Evolutionary conservation across 2,888 invertebrate genomes (phyloP).

Genomic region (Zaprionus bogoriensis): DNA sequence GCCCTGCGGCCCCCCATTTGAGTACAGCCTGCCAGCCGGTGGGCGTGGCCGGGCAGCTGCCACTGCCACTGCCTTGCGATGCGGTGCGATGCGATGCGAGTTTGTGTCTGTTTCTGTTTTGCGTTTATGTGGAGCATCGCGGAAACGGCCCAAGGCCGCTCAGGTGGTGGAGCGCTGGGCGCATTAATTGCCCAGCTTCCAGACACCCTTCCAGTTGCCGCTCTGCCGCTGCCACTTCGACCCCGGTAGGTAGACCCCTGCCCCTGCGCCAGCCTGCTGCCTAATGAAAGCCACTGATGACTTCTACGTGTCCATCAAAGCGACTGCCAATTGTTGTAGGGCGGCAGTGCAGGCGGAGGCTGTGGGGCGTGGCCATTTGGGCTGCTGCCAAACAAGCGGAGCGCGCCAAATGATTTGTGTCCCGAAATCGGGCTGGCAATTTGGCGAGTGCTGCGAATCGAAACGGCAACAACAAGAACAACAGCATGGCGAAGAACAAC

Average conservation of each 20-base stretch:
- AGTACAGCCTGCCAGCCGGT: background rate
- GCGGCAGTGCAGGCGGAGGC: background rate
- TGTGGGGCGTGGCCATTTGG: background rate
- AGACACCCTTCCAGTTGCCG: slow-evolving; percentile 3
- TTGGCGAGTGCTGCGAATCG: slow-evolving; percentile 36
- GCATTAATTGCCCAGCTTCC: slow-evolving; percentile 52
- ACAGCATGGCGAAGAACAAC: too few species aligned
- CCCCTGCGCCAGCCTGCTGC: background rate
- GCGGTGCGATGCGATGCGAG: too few species aligned
- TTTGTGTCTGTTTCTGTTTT: slow-evolving; percentile 14
- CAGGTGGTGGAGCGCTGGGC: slow-evolving; percentile 41
- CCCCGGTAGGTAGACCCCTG: too few species aligned
- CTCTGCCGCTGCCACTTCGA: too few species aligned
- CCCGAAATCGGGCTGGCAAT: slow-evolving; percentile 33
- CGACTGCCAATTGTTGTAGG: slow-evolving; percentile 1
- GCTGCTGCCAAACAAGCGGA: background rate
- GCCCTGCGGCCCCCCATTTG: slow-evolving; percentile 39
- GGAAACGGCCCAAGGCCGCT: slow-evolving; percentile 69
- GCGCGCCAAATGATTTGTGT: slow-evolving; percentile 40
- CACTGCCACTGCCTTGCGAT: too few species aligned
- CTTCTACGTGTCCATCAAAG: slow-evolving; percentile 57
- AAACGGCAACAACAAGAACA: background rate
- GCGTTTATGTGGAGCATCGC: slow-evolving; percentile 58
- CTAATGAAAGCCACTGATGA: slow-evolving; percentile 59
- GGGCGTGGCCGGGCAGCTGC: slow-evolving; percentile 32